A percentile compares a stretch with the other conserved stretches of the same genome.
These are phyloP conservation scores for Platycnemis pennipes DNA, from an alignment of 2,888 invertebrate species.

Conservation along the genomic window DNA sequence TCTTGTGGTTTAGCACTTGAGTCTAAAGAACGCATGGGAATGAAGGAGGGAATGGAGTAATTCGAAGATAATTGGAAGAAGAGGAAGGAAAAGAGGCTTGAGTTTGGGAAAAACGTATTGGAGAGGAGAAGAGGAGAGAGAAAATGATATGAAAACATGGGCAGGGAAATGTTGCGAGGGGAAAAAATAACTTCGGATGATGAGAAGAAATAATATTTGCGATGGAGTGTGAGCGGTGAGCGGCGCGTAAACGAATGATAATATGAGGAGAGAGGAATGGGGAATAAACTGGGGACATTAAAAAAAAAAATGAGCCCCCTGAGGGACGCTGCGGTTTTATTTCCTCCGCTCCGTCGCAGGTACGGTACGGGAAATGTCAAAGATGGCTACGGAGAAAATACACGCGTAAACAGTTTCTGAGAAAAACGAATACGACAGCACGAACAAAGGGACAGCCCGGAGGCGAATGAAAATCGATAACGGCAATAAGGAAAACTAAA, in stretches of 20 bases:
- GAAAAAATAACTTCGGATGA: not conserved
- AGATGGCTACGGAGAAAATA: not conserved
- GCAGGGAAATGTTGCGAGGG: not conserved
- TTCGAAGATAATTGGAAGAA: not conserved
- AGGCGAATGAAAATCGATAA: too few relatives aligned
- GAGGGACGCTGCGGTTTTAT: not conserved
- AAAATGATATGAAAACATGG: constrained; percentile 17
- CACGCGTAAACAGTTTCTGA: not conserved
- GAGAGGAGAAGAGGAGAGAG: not conserved
- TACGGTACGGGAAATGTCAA: not conserved
- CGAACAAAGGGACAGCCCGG: too few relatives aligned
- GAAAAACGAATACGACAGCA: too few relatives aligned
- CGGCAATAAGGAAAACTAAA: too few relatives aligned
- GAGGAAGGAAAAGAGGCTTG: not conserved
- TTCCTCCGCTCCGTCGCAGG: not conserved
- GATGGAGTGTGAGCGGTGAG: not conserved
- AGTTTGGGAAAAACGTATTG: not conserved
- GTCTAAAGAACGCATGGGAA: too few relatives aligned
- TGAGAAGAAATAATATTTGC: constrained; percentile 7
- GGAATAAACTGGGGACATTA: not conserved
- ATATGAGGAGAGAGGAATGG: not conserved
- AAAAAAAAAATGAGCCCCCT: not conserved
- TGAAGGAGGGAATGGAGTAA: not conserved
- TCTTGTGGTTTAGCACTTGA: too few relatives aligned
- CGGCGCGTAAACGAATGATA: not conserved